Base-by-base conservation (phyloP, 1,140 invertebrate genomes). In the Trichonephila inaurata region DNA sequence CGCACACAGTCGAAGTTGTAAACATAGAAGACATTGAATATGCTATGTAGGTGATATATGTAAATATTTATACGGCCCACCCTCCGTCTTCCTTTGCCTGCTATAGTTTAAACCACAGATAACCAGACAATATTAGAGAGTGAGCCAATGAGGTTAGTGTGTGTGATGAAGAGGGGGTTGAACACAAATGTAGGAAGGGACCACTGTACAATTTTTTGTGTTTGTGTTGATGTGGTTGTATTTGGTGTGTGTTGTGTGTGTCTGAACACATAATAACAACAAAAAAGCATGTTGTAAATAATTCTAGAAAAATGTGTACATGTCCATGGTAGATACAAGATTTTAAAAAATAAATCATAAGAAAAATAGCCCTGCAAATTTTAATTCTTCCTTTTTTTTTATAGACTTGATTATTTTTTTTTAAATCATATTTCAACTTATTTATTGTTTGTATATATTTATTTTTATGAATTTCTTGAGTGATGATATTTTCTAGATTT, bases 101-200 rank as follows among this genome's bases (percentile, higher is more conserved):
- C 93, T 58, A 94, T 94, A 94, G 93, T 93, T 89, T 44, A 69
- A 81, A 94, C 93, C 88, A 94, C 93, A 94, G 93, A 72, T 94
- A 83, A 72, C 77, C 93, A 94, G 93, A 69, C 93, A 86, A 66
- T 51, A 94, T 83, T 58, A 88, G 87, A 94, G 93, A 94, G 93
- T 87, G 93, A 89, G 86, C n/a, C 92, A 40, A 92, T 92, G 91
- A 87, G 51, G 62, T 61, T 51, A 24, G 33, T 51, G n/a, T 60
- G 82, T 62, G 86, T 85, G 83, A 60, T 58, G 51, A 60, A 85
- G 51, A 44, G 61, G 61, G n/a, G 24, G 61, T 64, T 44, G 86
- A 88, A 62, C 40, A 88, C 33, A 40, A 88, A 62, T 64, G 62
- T 58, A 64, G 86, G 62, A 58, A 40, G 64, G 86, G 86, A 64